Conservation (phyloP, 64 coral and sea anemone genomes). For the Trachythela sp. region DNA sequence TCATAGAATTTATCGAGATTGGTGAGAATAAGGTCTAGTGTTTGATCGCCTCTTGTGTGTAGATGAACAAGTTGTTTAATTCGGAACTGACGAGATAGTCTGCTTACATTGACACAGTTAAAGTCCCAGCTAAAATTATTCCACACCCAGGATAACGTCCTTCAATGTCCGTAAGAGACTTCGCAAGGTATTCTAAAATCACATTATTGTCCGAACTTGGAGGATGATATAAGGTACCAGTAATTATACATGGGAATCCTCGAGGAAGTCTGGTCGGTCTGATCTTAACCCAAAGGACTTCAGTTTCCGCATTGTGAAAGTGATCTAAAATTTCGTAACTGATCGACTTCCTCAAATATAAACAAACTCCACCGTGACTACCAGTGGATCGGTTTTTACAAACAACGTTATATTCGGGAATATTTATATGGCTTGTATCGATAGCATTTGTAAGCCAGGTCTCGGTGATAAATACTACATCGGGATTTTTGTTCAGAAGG, state of each 20-base stretch:
- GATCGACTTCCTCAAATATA: background rate
- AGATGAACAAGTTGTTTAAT: background rate
- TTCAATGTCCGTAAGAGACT: conserved; percentile 27
- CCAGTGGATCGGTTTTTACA: background rate
- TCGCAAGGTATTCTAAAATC: conserved; percentile 2
- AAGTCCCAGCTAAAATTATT: background rate
- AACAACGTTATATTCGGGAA: background rate
- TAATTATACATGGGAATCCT: conserved; percentile 41
- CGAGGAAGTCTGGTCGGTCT: conserved; percentile 41
- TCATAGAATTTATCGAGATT: background rate
- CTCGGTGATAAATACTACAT: background rate
- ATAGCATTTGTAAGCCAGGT: background rate
- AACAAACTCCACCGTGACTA: background rate
- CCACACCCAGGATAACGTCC: conserved; percentile 42
- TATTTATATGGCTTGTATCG: background rate
- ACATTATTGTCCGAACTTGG: conserved; percentile 12
- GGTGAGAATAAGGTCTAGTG: background rate
- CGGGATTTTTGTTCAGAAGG: background rate
- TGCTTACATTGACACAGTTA: background rate
- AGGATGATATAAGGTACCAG: conserved; percentile 49
- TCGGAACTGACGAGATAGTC: background rate
- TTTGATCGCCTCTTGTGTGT: background rate
- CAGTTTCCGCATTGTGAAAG: background rate
- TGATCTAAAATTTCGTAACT: background rate
- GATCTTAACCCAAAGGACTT: conserved; percentile 28